These are phyloP conservation scores for Bathynomus jamesi DNA, from an alignment of 1,140 invertebrate genomes.

Conservation along the genomic window DNA sequence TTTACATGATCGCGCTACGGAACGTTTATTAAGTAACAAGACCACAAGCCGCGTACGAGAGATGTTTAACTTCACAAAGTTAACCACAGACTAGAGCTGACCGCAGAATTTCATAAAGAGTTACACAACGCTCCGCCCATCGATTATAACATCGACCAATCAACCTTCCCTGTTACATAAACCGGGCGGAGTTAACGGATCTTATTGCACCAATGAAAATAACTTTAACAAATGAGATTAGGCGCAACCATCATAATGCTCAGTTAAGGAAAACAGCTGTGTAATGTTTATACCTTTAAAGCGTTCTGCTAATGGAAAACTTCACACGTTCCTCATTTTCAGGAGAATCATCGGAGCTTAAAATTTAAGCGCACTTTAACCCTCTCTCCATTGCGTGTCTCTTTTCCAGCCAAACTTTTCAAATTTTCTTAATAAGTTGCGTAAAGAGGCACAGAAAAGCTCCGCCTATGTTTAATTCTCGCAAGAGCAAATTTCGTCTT, in stretches of 20 bases:
- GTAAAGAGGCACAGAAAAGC: too few species aligned
- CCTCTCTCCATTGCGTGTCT: background rate
- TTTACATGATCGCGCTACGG: too few species aligned
- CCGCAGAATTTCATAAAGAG: constrained; percentile 13
- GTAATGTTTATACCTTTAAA: constrained; percentile 35
- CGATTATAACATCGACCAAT: constrained; percentile 1
- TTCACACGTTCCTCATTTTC: constrained; percentile 30
- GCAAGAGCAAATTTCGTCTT: too few species aligned
- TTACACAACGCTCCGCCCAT: constrained; percentile 13
- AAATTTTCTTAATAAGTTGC: background rate
- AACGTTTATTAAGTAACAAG: too few species aligned
- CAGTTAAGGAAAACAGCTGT: constrained; percentile 21
- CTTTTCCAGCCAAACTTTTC: background rate
- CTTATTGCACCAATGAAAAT: constrained; percentile 2
- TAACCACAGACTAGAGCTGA: constrained; percentile 26
- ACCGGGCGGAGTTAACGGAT: background rate
- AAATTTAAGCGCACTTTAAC: background rate
- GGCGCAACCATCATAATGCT: constrained; percentile 14
- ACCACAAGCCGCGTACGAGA: too few species aligned
- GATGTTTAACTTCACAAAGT: background rate
- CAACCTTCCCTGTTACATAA: background rate
- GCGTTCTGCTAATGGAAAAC: constrained; percentile 29
- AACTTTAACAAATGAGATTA: constrained; percentile 18
- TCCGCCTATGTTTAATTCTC: too few species aligned
- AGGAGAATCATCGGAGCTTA: background rate